Base-by-base conservation (phyloP, 2,797 vertebrate genomes). In the Valencia hispanica region DNA sequence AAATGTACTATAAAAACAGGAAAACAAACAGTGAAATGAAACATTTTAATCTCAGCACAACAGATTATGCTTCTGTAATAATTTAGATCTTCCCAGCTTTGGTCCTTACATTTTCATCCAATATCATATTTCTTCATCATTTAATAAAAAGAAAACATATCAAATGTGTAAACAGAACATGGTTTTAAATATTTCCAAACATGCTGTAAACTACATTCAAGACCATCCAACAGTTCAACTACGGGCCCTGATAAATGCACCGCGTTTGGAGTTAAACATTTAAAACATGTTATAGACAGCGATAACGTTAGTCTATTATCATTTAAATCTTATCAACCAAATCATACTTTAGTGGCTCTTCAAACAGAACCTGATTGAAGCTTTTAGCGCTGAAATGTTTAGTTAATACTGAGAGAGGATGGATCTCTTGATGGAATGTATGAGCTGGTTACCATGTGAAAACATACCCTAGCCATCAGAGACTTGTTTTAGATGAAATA, bases 91-190 rank as follows among this genome's bases (percentile, higher is more conserved):
- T 77, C 75, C 11, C 74, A 18, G 18, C 79, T 86, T 85, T 90
- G 79, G 79, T 89, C 76, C 61, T 74, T 14, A 71, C 17, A 79
- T 41, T 72, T 84, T 68, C 74, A 78, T 66, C 65, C 81, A 80
- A 70, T 32, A 69, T 77, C 27, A 79, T 74, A 30, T 65, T 75
- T 72, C 45, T 50, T 30, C 11, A 66, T 25, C 3, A 47, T 76
- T 73, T 51, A 84, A 74, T 74, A 79, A 34, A 34, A 68, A 79
- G 65, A 90, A 50, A 80, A 65, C 20, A 5, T 22, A 47, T 73
- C 55, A 82, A 74, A 88, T 86, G 27, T 86, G 89, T 92, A 91
- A 93, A 91, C 82, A 89, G 2, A 84, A 82, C 80, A 20, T 78
- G 63, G 3, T 39, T 6, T 66, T 81, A 17, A 25, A 87, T 77